phyloP scores from a whole-genome alignment of 2,888 invertebrate genomes.

The Hypsopygia costalis region DNA sequence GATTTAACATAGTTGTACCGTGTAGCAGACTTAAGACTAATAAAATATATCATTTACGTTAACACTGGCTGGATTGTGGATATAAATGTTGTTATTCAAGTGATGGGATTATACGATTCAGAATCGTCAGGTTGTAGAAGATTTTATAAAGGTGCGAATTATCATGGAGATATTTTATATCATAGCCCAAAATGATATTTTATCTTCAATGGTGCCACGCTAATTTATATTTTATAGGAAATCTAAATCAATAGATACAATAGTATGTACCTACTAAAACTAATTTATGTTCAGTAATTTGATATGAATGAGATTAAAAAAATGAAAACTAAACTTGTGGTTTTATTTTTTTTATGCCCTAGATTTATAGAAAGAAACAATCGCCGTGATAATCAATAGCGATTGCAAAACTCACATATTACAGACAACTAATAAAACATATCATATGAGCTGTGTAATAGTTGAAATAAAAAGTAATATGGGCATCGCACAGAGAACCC shows the following conservation, averaged over 20 bases:
- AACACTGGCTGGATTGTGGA: conserved; percentile 43
- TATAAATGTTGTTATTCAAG: conserved; percentile 36
- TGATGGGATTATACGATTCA: conserved; percentile 54
- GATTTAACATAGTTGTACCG: conserved; percentile 40
- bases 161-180: conserved; percentile 51
- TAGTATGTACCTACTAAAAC: conserved; percentile 54
- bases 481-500: too few species aligned
- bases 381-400: too few species aligned
- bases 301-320: conserved; percentile 77
- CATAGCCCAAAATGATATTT: conserved; percentile 41
- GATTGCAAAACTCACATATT: too few species aligned
- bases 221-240: conserved; percentile 68
- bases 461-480: too few species aligned
- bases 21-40: conserved; percentile 45
- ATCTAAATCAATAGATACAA: conserved; percentile 58
- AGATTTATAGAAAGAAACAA: too few species aligned
- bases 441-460: too few species aligned
- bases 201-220: conserved; percentile 63
- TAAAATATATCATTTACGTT: conserved; percentile 56
- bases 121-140: conserved; percentile 52
- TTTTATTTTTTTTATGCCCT: conserved; percentile 30
- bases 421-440: too few species aligned
- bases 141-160: conserved; percentile 42
- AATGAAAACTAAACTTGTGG: conserved; percentile 30
- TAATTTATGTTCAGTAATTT: conserved; percentile 77